Evolutionary conservation across 2,888 invertebrate species (phyloP), one percentile per base, ranked within the genome.

Genomic region (Pheosia tremula): DNA sequence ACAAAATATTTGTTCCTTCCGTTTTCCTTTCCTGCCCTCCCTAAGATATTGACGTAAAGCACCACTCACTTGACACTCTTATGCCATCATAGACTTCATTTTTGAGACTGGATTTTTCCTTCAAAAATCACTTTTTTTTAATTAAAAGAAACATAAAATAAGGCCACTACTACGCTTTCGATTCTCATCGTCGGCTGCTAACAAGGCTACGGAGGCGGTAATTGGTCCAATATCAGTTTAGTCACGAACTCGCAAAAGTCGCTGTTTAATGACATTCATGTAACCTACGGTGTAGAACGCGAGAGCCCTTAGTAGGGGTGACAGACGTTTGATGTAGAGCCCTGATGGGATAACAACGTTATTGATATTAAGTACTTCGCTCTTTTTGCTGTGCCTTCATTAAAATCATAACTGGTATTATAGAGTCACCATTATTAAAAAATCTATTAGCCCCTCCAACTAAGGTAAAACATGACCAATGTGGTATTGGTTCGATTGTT

Each of bases 161-260:
- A 68, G 64, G 66, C 74, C 76, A 49, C 74, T 66, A 76, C 72
- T 61, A 68, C 58, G 60, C 71, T 59, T 57, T 72, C 68, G 61
- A 62, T 72, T 76, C 74, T 74, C 67, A 73, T 79, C 73, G 65
- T 58, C 54, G 67, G 67, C 57, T 67, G 66, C 78, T 84, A 85
- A 85, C 84, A 85, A 85, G 81, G 74, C 70, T 68, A 74, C 64
- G 74, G 70, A 58, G 68, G 60, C 69, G 66, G 65, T 74, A 74
- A 87, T 86, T 86, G 84, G 76, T 83, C 67, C 85, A 87, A 87
- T 87, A 86, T 80, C 82, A 78, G 81, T 76, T 85, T 85, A 86
- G 87, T 75, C 87, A 86, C 87, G 87, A 72, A 60, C 71, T 62
- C 63, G 68, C 62, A 68, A 70, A 71, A 80, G 78, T 80, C 80